Base-by-base conservation (phyloP, 1,140 invertebrate species). In the Bursaphelenchus mucronatus region DNA sequence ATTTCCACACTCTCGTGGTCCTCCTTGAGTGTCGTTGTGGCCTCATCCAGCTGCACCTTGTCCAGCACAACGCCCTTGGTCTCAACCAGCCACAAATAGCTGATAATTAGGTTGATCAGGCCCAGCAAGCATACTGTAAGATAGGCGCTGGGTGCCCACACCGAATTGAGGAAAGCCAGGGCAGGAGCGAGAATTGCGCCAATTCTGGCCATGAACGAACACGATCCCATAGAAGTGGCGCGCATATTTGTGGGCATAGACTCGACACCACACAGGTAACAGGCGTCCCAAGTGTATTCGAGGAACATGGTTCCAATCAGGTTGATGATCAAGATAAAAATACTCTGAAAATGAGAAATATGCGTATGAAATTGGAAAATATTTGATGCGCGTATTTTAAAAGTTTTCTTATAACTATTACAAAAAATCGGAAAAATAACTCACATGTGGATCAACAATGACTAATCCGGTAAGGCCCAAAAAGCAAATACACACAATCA, bases 261-360 rank as follows among this genome's bases (percentile, higher is more conserved):
- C 43, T 76, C 74, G 41, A 71, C 70, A 11, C 67, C 75, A 58
- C 76, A 79, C 3, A 78, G 63, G 64, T 79, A 79, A 44, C 76
- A 79, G 10, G 76, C 76, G 63, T 78, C 76, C 76, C 76, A 78
- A 1, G 76, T 77, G 55, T 79, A 79, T 52, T 78, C 76, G 61
- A 78, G 74, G 63, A 78, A 78, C 3, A 79, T 67, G 5, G 69
- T 75, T 11, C 76, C 76, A 39, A 75, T 62, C 3, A 79, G 49
- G 54, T 77, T 78, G 13, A 75, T 49, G n/a, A 79, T 56, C 17
- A 78, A 65, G 61, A 78, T 74, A 8, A 46, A 64, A 2, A 74
- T 52, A 21, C 76, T 73, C 69, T 78, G 54, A 55, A 72, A 58
- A 30, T 30, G 30, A 30, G 30, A 30, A 30, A 30, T 30, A 30